Evolutionary conservation across 92 coral and sea anemone genomes (phyloP).

Genomic region (Porites divaricata): DNA sequence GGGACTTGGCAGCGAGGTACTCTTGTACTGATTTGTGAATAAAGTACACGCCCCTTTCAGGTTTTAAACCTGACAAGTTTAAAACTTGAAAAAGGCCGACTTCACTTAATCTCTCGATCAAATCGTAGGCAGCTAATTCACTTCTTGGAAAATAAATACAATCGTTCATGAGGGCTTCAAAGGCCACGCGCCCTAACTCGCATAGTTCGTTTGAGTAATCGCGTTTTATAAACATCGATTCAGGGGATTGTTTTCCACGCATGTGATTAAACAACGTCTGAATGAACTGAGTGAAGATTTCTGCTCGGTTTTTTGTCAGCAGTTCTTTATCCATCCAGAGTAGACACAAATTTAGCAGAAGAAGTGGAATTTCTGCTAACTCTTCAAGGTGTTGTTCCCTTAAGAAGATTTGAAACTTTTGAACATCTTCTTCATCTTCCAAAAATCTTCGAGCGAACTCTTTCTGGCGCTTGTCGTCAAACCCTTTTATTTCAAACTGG

Average conservation of each 20-base stretch:
- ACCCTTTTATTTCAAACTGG: neutral
- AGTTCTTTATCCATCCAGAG: neutral
- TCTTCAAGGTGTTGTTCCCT: neutral
- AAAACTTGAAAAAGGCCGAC: neutral
- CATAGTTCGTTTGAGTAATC: constrained; percentile 2
- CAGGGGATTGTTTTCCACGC: neutral
- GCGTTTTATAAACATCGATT: neutral
- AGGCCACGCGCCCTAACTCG: neutral
- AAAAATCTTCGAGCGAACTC: constrained; percentile 9
- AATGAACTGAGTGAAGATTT: neutral
- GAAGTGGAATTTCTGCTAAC: constrained; percentile 3
- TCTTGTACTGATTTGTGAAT: constrained; percentile 14
- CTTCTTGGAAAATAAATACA: neutral
- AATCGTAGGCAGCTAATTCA: neutral
- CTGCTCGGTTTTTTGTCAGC: neutral
- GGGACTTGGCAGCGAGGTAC: neutral
- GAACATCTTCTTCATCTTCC: neutral
- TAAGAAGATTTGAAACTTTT: neutral
- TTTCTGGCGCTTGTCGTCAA: neutral
- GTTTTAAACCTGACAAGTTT: neutral
- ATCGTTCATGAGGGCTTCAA: neutral
- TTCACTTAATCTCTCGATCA: neutral
- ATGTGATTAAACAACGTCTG: constrained; percentile 6
- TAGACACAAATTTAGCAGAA: neutral
- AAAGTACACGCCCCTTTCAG: neutral